Conservation (phyloP, 2,113 vertebrate species). For the Illadopsis cleaveri region DNA sequence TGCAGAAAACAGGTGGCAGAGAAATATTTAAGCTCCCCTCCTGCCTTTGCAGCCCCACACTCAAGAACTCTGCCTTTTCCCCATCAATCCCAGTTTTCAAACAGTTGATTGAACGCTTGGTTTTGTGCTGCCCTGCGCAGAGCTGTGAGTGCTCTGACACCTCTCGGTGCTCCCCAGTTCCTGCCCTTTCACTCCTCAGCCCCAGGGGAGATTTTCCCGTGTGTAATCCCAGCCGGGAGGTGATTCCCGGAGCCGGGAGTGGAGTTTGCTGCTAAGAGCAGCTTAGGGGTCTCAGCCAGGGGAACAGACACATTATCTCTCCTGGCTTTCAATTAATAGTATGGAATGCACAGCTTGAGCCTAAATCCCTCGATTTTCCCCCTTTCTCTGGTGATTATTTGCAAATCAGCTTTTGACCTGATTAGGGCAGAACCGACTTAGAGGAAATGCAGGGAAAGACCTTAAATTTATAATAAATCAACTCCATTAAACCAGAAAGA, state of each 20-base stretch:
- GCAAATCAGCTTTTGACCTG: slow-evolving; percentile 74
- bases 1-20: background rate
- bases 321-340: slow-evolving; percentile 73
- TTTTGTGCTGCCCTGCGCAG: accelerated
- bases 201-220: background rate
- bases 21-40: background rate
- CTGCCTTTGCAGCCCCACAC: accelerated
- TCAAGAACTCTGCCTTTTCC: no score
- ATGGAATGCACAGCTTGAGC: slow-evolving; percentile 61
- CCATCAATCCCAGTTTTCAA: background rate
- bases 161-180: background rate
- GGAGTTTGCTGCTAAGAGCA: background rate
- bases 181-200: background rate
- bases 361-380: background rate
- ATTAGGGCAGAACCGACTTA: slow-evolving; percentile 43
- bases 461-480: background rate
- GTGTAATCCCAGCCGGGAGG: background rate
- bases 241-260: background rate
- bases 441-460: background rate
- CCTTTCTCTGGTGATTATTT: slow-evolving; percentile 53
- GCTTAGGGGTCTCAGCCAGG: slow-evolving; percentile 36
- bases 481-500: background rate
- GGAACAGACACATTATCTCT: slow-evolving; percentile 22
- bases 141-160: background rate
- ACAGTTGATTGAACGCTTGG: accelerated